Conservation (phyloP, 2,888 invertebrate genomes). For the Spodoptera littoralis region DNA sequence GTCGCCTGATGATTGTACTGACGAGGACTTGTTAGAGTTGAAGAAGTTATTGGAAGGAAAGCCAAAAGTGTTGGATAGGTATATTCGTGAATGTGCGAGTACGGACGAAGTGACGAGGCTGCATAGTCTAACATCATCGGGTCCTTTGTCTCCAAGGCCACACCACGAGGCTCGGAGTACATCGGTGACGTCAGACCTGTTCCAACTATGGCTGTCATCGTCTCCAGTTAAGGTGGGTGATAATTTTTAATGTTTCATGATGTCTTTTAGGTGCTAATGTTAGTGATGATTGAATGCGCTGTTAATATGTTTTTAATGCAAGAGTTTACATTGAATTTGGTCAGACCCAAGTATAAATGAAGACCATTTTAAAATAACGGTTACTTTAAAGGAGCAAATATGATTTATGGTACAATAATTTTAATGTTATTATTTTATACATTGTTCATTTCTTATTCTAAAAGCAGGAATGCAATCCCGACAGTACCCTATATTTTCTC, state of each 20-base stretch:
- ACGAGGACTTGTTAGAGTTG: conserved; percentile 81
- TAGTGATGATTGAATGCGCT: conserved; percentile 29
- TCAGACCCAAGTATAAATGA: conserved; percentile 8
- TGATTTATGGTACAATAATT: too few species aligned
- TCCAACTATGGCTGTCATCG: conserved; percentile 95
- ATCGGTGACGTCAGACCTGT: conserved; percentile 94
- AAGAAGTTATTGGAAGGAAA: conserved; percentile 85
- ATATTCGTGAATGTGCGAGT: conserved; percentile 93
- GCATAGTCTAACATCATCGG: conserved; percentile 88
- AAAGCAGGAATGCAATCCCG: background rate
- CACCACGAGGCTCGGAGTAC: conserved; percentile 90
- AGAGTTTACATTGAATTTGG: conserved; percentile 26
- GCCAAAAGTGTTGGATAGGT: conserved; percentile 92
- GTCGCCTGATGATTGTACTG: conserved; percentile 79
- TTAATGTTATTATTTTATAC: too few species aligned
- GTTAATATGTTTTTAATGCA: conserved; percentile 35
- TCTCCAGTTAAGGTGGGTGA: conserved; percentile 91
- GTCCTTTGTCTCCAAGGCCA: conserved; percentile 83
- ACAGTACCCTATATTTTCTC: background rate
- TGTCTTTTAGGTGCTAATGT: conserved; percentile 18
- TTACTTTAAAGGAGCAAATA: background rate
- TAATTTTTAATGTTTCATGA: conserved; percentile 46
- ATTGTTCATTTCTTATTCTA: too few species aligned
- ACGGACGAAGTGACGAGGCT: conserved; percentile 90
- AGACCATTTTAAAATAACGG: background rate